Base-by-base conservation (phyloP, 2,888 invertebrate genomes). In the Litoditis marina region DNA sequence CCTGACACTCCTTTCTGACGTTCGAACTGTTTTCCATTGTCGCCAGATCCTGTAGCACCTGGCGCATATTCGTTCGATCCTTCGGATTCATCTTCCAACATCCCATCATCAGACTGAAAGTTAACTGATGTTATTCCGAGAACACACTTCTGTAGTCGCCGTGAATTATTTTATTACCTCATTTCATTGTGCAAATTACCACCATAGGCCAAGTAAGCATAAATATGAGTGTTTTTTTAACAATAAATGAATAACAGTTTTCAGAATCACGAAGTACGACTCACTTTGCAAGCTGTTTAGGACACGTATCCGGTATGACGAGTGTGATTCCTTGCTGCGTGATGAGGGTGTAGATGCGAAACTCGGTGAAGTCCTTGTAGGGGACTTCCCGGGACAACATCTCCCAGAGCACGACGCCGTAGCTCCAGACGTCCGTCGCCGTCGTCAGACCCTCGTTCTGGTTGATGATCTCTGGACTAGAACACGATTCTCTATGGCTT, bases 401-500 rank as follows among this genome's bases (percentile, higher is more conserved):
- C 57, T 79, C 79, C 79, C 79, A 79, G 1, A 79, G 60, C 7
- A 78, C 73, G 3, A 79, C 78, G 7, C 73, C 78, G 52, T 68
- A 79, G 52, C 73, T 73, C 78, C 78, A 79, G 6, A 79, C 78
- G 58, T 79, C 79, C 2, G 77, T 75, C 19, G 78, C 77, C 2
- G 76, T 75, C 8, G 79, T 77, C 32, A 79, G 68, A 8, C 73
- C 73, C 50, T 77, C 77, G 36, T 68, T 66, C 60, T 78, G 78
- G 8, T 66, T 69, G 50, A 79, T 79, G 60, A 79, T 78, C 62
- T 79, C 79, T 2, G 79, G 79, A 42, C 78, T 76, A 54, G 44
- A 67, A 61, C 13, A 39, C 4, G 7, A n/a, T 25, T 36, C 8
- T 49, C 16, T 22, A 16, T 13, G 54, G 16, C 3, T 3, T 44